phyloP scores from a whole-genome alignment of 2,113 vertebrate species.

The Montifringilla adamsi region DNA sequence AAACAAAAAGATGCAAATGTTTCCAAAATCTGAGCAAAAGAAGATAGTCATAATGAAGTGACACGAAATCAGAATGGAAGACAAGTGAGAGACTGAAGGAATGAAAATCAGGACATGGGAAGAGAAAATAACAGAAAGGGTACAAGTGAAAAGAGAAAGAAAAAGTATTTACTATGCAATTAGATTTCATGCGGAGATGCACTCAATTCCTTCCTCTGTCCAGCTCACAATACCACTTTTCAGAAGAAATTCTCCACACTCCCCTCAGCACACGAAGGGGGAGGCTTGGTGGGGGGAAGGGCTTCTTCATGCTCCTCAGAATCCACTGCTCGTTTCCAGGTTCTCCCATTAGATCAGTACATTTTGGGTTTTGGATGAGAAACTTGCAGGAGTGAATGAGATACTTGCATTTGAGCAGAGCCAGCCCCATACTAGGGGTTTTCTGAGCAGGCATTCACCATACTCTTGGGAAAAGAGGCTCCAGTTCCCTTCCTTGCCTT shows the following conservation, averaged over 20 bases:
- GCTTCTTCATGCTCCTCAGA: neutral
- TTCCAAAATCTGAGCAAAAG: neutral
- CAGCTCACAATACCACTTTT: slow-evolving; percentile 36
- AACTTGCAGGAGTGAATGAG: neutral
- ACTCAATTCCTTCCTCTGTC: slow-evolving; percentile 13
- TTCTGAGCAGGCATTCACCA: neutral
- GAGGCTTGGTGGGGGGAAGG: neutral
- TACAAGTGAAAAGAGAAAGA: neutral
- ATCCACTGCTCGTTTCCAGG: neutral
- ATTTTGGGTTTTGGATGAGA: neutral
- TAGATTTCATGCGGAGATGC: slow-evolving; percentile 7
- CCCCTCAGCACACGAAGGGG: neutral
- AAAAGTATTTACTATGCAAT: slow-evolving; percentile 41
- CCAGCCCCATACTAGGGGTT: neutral
- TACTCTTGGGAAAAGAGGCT: neutral
- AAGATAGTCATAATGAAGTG: neutral
- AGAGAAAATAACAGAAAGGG: neutral
- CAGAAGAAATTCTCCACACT: slow-evolving; percentile 51
- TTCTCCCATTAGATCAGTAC: neutral
- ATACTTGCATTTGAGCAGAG: neutral
- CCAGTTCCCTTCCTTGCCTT: neutral
- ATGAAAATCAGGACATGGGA: neutral
- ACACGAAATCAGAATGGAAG: neutral
- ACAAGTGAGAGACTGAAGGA: neutral
- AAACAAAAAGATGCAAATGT: neutral